A percentile compares a stretch with the other conserved stretches of the same genome.
Evolutionary conservation across 1,140 invertebrate species (phyloP).

Genomic region (Dreissena rostriformis): DNA sequence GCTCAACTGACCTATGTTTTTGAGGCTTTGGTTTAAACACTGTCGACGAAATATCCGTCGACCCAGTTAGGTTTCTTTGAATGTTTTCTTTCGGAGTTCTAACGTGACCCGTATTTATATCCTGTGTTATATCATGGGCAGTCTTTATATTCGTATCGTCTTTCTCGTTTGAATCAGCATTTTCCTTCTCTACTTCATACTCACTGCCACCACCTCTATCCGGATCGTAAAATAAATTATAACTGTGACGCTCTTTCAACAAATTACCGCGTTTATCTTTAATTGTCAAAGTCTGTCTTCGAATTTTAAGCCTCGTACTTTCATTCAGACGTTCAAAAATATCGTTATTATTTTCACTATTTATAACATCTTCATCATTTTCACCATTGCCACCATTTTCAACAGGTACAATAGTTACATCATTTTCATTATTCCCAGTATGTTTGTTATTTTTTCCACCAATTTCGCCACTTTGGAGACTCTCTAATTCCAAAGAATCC

Average conservation of each 20-base stretch:
- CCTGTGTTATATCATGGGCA: not conserved
- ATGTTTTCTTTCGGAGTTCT: too few relatives aligned
- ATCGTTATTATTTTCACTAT: not conserved
- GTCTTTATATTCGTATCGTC: not conserved
- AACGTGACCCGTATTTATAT: too few relatives aligned
- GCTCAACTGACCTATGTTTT: too few relatives aligned
- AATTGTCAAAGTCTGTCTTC: slow-evolving; percentile 18
- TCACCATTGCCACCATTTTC: not conserved
- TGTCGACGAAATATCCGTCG: too few relatives aligned
- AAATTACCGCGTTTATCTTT: slow-evolving; percentile 20
- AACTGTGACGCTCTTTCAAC: slow-evolving; percentile 29
- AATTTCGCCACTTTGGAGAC: not conserved
- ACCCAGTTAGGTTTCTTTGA: too few relatives aligned
- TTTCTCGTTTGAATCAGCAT: not conserved
- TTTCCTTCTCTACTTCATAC: slow-evolving; percentile 33
- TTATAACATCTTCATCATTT: not conserved
- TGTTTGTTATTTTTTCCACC: not conserved
- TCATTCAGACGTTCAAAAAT: too few relatives aligned
- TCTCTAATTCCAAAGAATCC: not conserved
- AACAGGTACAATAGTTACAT: too few relatives aligned
- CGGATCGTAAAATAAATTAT: slow-evolving; percentile 35
- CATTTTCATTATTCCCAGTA: not conserved
- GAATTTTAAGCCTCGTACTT: not conserved
- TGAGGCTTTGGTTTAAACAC: too few relatives aligned
- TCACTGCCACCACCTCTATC: slow-evolving; percentile 42